A percentile compares a stretch with the other conserved stretches of the same genome.
These are phyloP conservation scores for Turnix velox DNA, from an alignment of 2,113 vertebrate genomes.

Conservation along the genomic window DNA sequence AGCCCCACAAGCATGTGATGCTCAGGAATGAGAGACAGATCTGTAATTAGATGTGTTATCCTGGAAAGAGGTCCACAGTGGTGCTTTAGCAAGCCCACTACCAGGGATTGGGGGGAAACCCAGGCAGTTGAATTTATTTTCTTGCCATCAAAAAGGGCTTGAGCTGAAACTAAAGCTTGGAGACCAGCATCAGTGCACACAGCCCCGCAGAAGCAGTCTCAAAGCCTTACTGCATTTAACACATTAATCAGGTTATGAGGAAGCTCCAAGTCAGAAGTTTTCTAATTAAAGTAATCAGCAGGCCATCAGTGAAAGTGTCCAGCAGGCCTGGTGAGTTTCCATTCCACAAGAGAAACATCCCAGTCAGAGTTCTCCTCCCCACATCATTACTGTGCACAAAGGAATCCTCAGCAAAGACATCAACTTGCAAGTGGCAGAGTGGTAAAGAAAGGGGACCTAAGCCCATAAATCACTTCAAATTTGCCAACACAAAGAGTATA, in stretches of 20 bases:
- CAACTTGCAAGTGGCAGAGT: background rate
- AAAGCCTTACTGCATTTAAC: background rate
- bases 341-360: background rate
- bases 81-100: background rate
- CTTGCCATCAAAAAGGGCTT: background rate
- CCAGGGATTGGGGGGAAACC: fast-evolving
- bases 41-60: background rate
- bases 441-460: background rate
- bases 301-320: background rate
- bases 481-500: background rate
- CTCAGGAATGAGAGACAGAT: background rate
- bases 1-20: background rate
- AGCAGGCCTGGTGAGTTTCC: background rate
- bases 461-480: background rate
- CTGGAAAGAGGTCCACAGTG: background rate
- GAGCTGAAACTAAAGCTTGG: background rate
- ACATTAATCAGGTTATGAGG: background rate
- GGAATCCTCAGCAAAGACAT: background rate
- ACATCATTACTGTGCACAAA: background rate
- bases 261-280: background rate
- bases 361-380: fast-evolving
- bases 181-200: fast-evolving
- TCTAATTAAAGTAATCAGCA: background rate
- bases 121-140: background rate
- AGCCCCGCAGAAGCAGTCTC: background rate